These are phyloP conservation scores for Capitulum mitella DNA, from an alignment of 2,888 invertebrate genomes.

Conservation along the genomic window DNA sequence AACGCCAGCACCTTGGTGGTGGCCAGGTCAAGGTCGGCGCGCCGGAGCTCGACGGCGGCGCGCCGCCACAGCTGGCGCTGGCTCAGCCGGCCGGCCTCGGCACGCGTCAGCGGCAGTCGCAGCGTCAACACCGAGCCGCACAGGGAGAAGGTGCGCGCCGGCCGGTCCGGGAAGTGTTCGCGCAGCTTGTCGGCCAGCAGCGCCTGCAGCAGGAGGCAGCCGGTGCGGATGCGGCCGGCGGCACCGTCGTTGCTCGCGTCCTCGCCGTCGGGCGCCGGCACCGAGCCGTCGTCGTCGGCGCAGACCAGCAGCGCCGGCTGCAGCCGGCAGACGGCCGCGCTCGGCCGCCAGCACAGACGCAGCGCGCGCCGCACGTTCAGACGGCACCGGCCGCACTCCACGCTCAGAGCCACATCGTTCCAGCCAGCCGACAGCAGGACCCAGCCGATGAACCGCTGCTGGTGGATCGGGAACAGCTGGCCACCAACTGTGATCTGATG, in stretches of 20 bases:
- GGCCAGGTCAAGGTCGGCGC: background rate
- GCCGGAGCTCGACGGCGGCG: background rate
- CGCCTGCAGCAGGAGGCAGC: background rate
- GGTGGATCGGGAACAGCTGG: background rate
- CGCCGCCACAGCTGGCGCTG: background rate
- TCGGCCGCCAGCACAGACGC: background rate
- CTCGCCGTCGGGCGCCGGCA: background rate
- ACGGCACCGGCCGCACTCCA: background rate
- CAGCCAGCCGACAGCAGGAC: background rate
- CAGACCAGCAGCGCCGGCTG: conserved; percentile 14
- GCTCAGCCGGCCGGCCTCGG: background rate
- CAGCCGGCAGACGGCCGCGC: background rate
- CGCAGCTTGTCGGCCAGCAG: conserved; percentile 9
- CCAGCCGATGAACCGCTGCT: conserved; percentile 7
- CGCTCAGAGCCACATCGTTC: background rate
- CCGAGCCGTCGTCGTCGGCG: background rate
- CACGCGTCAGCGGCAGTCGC: background rate
- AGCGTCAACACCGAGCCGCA: background rate
- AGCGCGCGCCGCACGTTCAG: background rate
- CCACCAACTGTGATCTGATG: background rate
- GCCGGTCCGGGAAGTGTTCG: background rate
- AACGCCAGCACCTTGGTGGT: conserved; percentile 19
- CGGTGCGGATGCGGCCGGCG: background rate
- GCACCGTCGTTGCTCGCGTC: background rate
- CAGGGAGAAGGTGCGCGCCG: conserved; percentile 9